Base-by-base conservation (phyloP, 1,140 invertebrate genomes). In the Thaumatotibia leucotreta region DNA sequence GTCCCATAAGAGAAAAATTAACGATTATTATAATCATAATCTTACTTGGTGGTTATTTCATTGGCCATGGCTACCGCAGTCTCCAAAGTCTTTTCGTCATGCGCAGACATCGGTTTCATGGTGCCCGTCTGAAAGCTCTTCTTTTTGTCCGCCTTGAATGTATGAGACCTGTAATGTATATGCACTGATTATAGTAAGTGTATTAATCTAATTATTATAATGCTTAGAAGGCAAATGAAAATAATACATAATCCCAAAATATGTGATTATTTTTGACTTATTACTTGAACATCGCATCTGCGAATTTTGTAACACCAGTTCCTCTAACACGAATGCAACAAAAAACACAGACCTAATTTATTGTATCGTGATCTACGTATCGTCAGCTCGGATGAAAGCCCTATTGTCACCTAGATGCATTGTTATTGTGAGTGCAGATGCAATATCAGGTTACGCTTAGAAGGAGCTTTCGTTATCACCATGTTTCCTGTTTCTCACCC, bases 31-130 rank as follows among this genome's bases (percentile, higher is more conserved):
- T n/a, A n/a, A n/a, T n/a, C n/a, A n/a, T n/a, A n/a, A 0, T 64
- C 75, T 69, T 68, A 93, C 92, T 94, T 95, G 58, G 94, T 95
- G 29, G 96, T 97, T 64, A 99, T 93, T 89, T 99, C 97, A 91
- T 98, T 98, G 22, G 97, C 97, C 89, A 98, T 93, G 29, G 96
- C 97, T 69, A 99, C 98, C 4, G 98, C 98, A 49, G 96, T 96
- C 74, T 99, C 97, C 27, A 99, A 92, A n/a, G 96, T 97, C 83
- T 95, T 96, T 81, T 98, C 94, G 86, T 99, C 98, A 66, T 97
- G 96, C 0, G 97, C 96, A 20, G 98, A 99, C 89, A 99, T 98
- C 10, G 96, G 97, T 87, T 99, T 99, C 58, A 99, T 96, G 70
- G 94, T 94, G 77, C 95, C 94, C 0, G 78, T 73, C 9, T 77